Evolutionary conservation across 2,797 vertebrate genomes (phyloP).

Genomic region (Peromyscus eremicus): DNA sequence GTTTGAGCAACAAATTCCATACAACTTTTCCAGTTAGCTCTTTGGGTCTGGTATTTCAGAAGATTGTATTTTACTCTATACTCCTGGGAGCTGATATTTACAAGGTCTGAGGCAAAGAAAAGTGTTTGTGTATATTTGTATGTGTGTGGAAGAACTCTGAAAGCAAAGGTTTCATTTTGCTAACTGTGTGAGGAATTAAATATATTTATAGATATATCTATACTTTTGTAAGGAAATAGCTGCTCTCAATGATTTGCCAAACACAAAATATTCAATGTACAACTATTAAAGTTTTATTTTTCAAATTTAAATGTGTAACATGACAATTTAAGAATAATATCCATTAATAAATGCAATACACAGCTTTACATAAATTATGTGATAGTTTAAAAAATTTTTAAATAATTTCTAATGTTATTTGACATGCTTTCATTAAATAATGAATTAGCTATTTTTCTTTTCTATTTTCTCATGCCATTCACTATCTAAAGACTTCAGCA

Average conservation of each 20-base stretch:
- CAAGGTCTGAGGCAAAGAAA: conserved; percentile 26
- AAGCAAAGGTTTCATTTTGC: background rate
- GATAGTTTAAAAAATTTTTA: background rate
- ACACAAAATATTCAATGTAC: background rate
- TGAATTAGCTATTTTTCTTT: background rate
- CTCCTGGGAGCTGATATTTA: conserved; percentile 78
- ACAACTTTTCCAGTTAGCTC: conserved; percentile 64
- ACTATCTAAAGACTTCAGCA: background rate
- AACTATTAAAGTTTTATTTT: background rate
- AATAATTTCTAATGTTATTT: background rate
- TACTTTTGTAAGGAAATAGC: background rate
- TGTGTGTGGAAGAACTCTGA: conserved; percentile 36
- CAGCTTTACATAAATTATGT: background rate
- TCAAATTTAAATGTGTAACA: background rate
- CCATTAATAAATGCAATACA: background rate
- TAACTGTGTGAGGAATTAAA: background rate
- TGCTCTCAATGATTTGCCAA: conserved; percentile 19
- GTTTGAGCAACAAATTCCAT: conserved; percentile 79
- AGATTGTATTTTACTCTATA: conserved; percentile 61
- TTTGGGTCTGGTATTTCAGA: conserved; percentile 79
- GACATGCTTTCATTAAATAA: background rate
- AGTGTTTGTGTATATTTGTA: background rate
- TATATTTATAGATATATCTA: background rate
- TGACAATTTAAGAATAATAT: background rate
- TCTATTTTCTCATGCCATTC: background rate